Evolutionary conservation across 2,113 vertebrate species (phyloP), one percentile per base, ranked within the genome.

Genomic region (Galemys pyrenaicus): DNA sequence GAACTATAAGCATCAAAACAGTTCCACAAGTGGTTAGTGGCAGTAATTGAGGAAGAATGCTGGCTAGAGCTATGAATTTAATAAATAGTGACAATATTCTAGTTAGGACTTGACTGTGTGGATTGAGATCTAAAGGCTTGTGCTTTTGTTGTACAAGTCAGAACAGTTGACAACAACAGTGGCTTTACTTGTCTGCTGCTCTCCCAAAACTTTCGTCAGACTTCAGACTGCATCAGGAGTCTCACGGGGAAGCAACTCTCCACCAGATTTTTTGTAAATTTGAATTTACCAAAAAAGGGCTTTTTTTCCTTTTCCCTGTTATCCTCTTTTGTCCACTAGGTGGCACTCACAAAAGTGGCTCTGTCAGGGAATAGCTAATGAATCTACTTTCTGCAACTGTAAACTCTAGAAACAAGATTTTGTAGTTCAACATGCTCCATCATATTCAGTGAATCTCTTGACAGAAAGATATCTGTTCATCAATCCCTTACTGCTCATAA

Each of bases 281-380:
- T n/a, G n/a, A n/a, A n/a, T 77, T 73, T 79, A 24, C 20, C 56
- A 58, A 22, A 49, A 81, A 24, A 35, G 49, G 13, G 35, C 20
- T 60, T 7, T 68, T 95, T 86, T 60, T 68, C n/a, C 19, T 88
- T 92, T 75, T 80, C 9, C 56, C 13, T 78, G 65, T 80, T 51
- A 92, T 56, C 81, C 51, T 85, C 13, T 92, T 92, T 22, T 96
- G 82, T 93, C 86, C 65, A 68, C 91, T 95, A 91, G 71, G 80
- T 80, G 93, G 83, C 94, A 87, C 2, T 60, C 65, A 89, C 71
- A 17, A n/a, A 65, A 2, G 58, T 41, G 51, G 9, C 54, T 51
- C 32, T 58, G 84, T 84, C 39, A 77, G 37, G 30, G 67, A 80
- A 41, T 41, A 9, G 67, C 39, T 65, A 15, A 56, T 80, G 75